Percentiles rank a stretch among this genome's conserved stretches.
Evolutionary conservation across 2,888 invertebrate genomes (phyloP).

Genomic region (Lymantria monacha): DNA sequence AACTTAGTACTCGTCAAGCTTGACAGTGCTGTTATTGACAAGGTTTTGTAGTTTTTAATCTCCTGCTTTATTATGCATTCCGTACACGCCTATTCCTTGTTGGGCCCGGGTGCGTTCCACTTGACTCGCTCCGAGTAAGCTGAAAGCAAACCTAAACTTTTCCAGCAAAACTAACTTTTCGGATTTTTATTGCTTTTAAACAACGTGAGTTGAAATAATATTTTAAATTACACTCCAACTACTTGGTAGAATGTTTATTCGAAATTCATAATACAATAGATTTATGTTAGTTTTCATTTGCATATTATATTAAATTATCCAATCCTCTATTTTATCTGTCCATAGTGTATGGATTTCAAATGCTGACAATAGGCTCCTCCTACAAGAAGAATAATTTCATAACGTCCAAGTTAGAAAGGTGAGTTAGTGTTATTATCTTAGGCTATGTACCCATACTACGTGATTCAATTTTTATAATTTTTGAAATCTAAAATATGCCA

Average conservation of each 20-base stretch:
- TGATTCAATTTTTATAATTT: too few relatives aligned
- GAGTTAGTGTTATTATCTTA: too few relatives aligned
- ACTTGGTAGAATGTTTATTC: not conserved
- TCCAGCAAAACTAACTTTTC: slow-evolving; percentile 71
- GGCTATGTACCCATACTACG: too few relatives aligned
- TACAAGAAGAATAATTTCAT: too few relatives aligned
- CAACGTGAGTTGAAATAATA: slow-evolving; percentile 76
- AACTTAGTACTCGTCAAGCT: slow-evolving; percentile 21
- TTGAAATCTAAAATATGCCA: too few relatives aligned
- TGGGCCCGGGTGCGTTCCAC: slow-evolving; percentile 67
- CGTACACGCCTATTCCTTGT: slow-evolving; percentile 79
- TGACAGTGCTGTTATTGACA: slow-evolving; percentile 65
- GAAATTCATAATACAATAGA: too few relatives aligned
- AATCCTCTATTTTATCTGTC: too few relatives aligned
- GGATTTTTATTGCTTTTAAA: slow-evolving; percentile 79
- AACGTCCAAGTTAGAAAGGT: too few relatives aligned
- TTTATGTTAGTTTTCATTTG: too few relatives aligned
- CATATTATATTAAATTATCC: too few relatives aligned
- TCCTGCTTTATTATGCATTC: slow-evolving; percentile 78
- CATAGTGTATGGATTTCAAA: too few relatives aligned
- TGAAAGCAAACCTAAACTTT: slow-evolving; percentile 72
- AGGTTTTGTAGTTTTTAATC: slow-evolving; percentile 79
- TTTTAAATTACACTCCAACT: slow-evolving; percentile 57
- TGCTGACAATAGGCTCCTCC: too few relatives aligned
- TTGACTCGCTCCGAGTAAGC: slow-evolving; percentile 59